These are phyloP conservation scores for Gymnothorax reevesii DNA, from an alignment of 2,797 vertebrate genomes.

Conservation along the genomic window DNA sequence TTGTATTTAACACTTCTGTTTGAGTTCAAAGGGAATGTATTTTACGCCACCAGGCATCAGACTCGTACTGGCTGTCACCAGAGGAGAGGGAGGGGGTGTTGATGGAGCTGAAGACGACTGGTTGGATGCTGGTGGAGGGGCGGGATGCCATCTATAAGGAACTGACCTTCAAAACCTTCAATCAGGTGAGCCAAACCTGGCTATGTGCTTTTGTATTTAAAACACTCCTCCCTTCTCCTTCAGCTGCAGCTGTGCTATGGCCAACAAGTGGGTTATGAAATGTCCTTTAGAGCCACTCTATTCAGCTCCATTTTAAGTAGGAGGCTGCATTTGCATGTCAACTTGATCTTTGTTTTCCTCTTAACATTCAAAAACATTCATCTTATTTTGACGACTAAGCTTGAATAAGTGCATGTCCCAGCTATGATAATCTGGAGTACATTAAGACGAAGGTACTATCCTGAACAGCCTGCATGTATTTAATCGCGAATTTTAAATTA, in stretches of 20 bases:
- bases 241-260: neutral
- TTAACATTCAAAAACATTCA: neutral
- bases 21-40: neutral
- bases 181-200: slow-evolving; percentile 68
- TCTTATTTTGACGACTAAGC: neutral
- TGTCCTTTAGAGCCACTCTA: neutral
- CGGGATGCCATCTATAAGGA: slow-evolving; percentile 82
- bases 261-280: neutral
- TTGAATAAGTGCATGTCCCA: neutral
- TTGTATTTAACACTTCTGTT: neutral
- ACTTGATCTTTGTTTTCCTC: neutral
- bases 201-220: neutral
- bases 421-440: too few relatives aligned
- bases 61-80: slow-evolving; percentile 64
- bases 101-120: slow-evolving; percentile 70
- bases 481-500: neutral
- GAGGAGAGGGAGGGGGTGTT: slow-evolving; percentile 74
- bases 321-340: too few relatives aligned
- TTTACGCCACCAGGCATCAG: slow-evolving; percentile 62
- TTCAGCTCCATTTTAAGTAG: too few relatives aligned
- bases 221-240: neutral
- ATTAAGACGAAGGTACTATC: too few relatives aligned
- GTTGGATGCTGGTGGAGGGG: slow-evolving; percentile 70
- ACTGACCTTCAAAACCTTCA: slow-evolving; percentile 79
- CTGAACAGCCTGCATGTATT: too few relatives aligned